These are phyloP conservation scores for Conus canariensis DNA, from an alignment of 2,888 invertebrate genomes.

Conservation along the genomic window DNA sequence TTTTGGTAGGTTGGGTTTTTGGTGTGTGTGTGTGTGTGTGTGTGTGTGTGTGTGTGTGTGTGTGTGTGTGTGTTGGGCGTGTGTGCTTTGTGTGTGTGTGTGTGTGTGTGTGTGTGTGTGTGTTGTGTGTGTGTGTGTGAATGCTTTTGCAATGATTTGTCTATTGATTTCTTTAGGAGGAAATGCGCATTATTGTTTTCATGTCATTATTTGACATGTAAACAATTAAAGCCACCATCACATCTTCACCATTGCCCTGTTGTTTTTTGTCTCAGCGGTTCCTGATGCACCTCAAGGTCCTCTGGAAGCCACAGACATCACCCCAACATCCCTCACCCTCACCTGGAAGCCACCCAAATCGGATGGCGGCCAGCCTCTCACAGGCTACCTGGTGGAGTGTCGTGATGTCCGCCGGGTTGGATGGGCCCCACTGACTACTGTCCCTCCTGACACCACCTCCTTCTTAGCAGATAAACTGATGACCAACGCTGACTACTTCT, in stretches of 20 bases:
- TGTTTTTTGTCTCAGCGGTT: slow-evolving; percentile 53
- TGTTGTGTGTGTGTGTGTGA: background rate
- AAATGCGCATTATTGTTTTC: too few species aligned
- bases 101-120: background rate
- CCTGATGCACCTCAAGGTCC: slow-evolving; percentile 72
- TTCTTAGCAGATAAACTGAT: slow-evolving; percentile 73
- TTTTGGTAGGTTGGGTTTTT: slow-evolving; percentile 77
- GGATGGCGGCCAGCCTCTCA: slow-evolving; percentile 89
- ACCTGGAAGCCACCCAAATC: slow-evolving; percentile 86
- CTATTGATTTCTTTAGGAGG: too few species aligned
- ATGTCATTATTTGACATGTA: too few species aligned
- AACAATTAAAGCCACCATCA: too few species aligned
- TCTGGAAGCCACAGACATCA: slow-evolving; percentile 69
- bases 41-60: slow-evolving; percentile 15
- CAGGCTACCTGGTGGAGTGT: slow-evolving; percentile 75
- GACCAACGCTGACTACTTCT: slow-evolving; percentile 79
- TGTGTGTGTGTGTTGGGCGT: slow-evolving; percentile 27
- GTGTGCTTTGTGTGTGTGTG: background rate
- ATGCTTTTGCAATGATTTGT: too few species aligned
- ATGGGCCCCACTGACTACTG: slow-evolving; percentile 89
- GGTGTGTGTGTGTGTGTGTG: slow-evolving; percentile 1
- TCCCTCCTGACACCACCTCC: slow-evolving; percentile 83
- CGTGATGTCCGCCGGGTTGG: slow-evolving; percentile 80
- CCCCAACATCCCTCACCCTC: slow-evolving; percentile 68
- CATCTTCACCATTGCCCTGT: too few species aligned